Evolutionary conservation across 2,113 vertebrate species (phyloP), one percentile per base, ranked within the genome.

Genomic region (Chloebia gouldiae): DNA sequence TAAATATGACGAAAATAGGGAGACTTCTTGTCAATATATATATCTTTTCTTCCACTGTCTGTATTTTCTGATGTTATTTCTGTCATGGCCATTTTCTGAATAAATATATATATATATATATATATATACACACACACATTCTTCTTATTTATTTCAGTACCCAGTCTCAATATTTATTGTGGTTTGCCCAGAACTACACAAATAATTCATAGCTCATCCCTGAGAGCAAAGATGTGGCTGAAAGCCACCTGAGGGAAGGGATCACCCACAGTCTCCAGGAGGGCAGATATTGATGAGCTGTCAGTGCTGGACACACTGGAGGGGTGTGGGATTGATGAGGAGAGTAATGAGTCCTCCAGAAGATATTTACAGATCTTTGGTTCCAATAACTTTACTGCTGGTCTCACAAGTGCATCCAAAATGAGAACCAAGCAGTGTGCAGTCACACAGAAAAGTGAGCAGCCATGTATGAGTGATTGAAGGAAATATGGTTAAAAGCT

Each of bases 131-230:
- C 7, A 44, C 17, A 40, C 71, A 71, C 31, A 64, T 73, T 90
- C 8, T 64, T 89, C 71, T 66, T 94, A 79, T 86, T 92, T 91
- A 68, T 56, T 88, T 86, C 54, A 40, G 40, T 40, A 44, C 53
- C 27, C 45, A 86, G 53, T 59, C 80, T 94, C 78, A 65, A 35
- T 81, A 61, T 53, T 86, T 94, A 64, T 75, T 42, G 30, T 65
- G 40, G 39, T 80, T 92, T 93, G 42, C 24, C 37, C 56, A 71
- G 94, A 84, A 84, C 56, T 66, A 35, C 57, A 88, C 54, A 88
- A 95, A 89, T 86, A 83, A 92, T 95, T 96, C 57, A 79, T 40
- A 42, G 54, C 30, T 94, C 37, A 79, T 53, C 21, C 83, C 68
- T 81, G 83, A 70, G 77, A 72, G 93, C 51, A 76, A 59, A 47